These are phyloP conservation scores for Leptopilina boulardi DNA, from an alignment of 1,140 invertebrate species.

Conservation along the genomic window DNA sequence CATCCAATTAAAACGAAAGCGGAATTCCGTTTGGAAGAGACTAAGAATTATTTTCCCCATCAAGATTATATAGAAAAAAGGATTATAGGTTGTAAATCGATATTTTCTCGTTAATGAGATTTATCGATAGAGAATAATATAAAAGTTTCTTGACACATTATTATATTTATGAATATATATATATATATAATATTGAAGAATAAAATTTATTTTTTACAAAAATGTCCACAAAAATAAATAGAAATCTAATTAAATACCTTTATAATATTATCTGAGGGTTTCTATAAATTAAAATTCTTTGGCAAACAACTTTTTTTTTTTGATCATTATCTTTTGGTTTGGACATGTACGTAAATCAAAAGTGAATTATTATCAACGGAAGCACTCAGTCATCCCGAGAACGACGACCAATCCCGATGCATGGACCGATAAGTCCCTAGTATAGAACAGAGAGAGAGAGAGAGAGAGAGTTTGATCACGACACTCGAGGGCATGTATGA, in stretches of 20 bases:
- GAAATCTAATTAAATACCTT: not conserved
- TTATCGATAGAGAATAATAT: too few species aligned
- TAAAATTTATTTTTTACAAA: too few species aligned
- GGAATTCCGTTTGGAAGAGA: not conserved
- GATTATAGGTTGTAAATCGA: not conserved
- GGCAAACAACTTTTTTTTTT: not conserved
- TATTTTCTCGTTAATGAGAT: not conserved
- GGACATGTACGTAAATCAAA: conserved; percentile 24
- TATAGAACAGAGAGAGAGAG: too few species aligned
- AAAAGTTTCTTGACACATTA: not conserved
- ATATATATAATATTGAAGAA: too few species aligned
- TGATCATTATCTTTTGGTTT: not conserved
- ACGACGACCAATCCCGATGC: conserved; percentile 2
- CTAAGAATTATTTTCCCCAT: not conserved
- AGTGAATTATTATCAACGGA: conserved; percentile 15
- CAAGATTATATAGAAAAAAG: not conserved
- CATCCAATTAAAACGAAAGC: conserved; percentile 10
- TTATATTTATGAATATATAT: not conserved
- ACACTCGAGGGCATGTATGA: conserved; percentile 18
- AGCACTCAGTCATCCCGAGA: conserved; percentile 14
- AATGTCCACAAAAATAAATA: not conserved
- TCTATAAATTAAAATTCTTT: conserved; percentile 16
- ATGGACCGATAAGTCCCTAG: conserved; percentile 17
- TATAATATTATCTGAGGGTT: not conserved
- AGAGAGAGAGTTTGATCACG: conserved; percentile 2